Percentiles rank a stretch among this genome's conserved stretches.
These are phyloP conservation scores for Drepanosiphum platanoidis DNA, from an alignment of 2,888 invertebrate genomes.

Conservation along the genomic window DNA sequence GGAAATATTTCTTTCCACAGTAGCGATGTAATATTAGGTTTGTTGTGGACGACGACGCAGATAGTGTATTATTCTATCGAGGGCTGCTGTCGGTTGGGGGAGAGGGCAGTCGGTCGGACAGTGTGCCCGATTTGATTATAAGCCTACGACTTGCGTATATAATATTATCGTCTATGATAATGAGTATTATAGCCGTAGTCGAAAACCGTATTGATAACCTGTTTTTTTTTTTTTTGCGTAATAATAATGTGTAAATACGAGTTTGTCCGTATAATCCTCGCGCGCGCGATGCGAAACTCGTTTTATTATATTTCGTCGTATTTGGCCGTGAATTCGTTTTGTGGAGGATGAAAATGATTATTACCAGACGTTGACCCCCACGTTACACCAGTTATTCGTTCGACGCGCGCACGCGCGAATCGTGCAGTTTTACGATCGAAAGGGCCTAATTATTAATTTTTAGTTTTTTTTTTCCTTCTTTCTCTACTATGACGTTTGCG, in stretches of 20 bases:
- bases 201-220: background rate
- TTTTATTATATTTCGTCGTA: slow-evolving; percentile 19
- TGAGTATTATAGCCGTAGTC: background rate
- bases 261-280: no score
- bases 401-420: background rate
- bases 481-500: no score
- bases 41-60: no score
- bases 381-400: background rate
- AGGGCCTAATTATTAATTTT: background rate
- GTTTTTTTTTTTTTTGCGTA: slow-evolving; percentile 47
- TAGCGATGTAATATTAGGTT: no score
- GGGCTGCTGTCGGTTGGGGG: no score
- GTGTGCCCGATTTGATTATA: no score
- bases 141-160: background rate
- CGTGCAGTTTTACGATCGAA: background rate
- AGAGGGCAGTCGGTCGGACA: no score
- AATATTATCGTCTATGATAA: background rate
- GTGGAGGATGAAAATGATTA: slow-evolving; percentile 23
- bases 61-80: no score
- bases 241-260: background rate
- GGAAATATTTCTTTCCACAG: no score
- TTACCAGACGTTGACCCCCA: slow-evolving; percentile 32
- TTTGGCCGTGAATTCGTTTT: slow-evolving; percentile 22
- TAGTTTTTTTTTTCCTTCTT: background rate
- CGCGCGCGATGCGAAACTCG: slow-evolving; percentile 21